phyloP scores from a whole-genome alignment of 2,797 vertebrate species.

The Notamacropus eugenii region DNA sequence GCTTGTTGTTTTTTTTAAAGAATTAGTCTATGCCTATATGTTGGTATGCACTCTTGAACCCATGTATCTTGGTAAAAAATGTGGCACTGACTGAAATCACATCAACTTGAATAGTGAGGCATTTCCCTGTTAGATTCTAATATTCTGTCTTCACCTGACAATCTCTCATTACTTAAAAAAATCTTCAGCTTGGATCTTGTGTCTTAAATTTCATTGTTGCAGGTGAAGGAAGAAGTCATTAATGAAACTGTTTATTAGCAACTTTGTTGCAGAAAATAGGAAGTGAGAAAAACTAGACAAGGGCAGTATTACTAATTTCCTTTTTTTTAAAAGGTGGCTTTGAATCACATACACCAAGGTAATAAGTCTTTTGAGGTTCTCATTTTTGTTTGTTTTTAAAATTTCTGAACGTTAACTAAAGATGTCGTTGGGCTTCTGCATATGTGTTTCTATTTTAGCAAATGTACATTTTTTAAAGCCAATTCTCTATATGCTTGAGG shows the following conservation, averaged over 20 bases:
- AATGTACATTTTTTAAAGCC: not conserved
- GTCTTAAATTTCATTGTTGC: not conserved
- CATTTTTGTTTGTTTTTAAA: conserved; percentile 62
- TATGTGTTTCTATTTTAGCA: not conserved
- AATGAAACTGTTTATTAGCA: not conserved
- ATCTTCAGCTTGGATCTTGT: not conserved
- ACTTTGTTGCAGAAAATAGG: not conserved
- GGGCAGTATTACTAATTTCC: not conserved
- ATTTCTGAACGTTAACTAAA: not conserved
- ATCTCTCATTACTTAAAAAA: not conserved
- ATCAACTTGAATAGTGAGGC: conserved; percentile 55
- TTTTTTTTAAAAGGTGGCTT: not conserved
- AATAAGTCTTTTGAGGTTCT: conserved; percentile 64
- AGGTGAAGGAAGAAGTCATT: not conserved
- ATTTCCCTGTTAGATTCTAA: conserved; percentile 66
- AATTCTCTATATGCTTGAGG: not conserved
- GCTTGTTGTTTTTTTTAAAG: conserved; percentile 73
- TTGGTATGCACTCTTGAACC: conserved; percentile 78
- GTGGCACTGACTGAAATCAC: conserved; percentile 58
- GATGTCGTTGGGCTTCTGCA: not conserved
- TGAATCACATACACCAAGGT: not conserved
- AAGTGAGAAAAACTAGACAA: conserved; percentile 11
- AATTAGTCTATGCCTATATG: conserved; percentile 82
- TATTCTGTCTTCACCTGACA: conserved; percentile 54
- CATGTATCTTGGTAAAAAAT: conserved; percentile 68